Base-by-base conservation (phyloP, 2,888 invertebrate species). In the Isoperla grammatica region DNA sequence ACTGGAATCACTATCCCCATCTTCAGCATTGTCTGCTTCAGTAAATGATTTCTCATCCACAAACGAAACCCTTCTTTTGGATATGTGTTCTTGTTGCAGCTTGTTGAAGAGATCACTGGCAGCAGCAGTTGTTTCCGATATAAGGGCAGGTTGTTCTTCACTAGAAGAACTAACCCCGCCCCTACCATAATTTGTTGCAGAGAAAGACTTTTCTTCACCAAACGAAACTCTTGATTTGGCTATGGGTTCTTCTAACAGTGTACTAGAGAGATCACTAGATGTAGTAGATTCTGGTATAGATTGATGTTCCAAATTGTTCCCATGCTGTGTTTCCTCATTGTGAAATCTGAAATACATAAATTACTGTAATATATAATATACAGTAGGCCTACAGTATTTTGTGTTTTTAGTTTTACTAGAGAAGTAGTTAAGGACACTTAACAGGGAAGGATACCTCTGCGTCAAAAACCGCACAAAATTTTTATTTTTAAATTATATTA, bases 341-440 rank as follows among this genome's bases (percentile, higher is more conserved):
- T 66, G 75, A 66, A 29, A 75, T 70, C 74, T 77, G 68, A 60
- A 71, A 67, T 17, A 54, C 19, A 17, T 9, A 48, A 56, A 46
- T 11, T n/a, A 35, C 11, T 15, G 2, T 13, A 5, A 20, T 13
- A 40, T 37, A 17, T 11, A 13, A 19, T 15, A 19, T n/a, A 9
- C 5, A 12, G n/a, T 20, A 2, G 19, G 15, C 11, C 19, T 23
- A 35, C n/a, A n/a, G n/a, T n/a, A n/a, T n/a, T n/a, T n/a, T n/a
- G n/a, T n/a, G n/a, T n/a, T n/a, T n/a, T n/a, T n/a, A n/a, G n/a
- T n/a, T n/a, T n/a, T n/a, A n/a, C n/a, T n/a, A n/a, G n/a, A n/a
- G n/a, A n/a, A n/a, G n/a, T n/a, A n/a, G n/a, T n/a, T n/a, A n/a
- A n/a, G n/a, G n/a, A n/a, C n/a, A n/a, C n/a, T n/a, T n/a, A n/a